phyloP scores from a whole-genome alignment of 2,797 vertebrate genomes.

The Carcharodon carcharias region DNA sequence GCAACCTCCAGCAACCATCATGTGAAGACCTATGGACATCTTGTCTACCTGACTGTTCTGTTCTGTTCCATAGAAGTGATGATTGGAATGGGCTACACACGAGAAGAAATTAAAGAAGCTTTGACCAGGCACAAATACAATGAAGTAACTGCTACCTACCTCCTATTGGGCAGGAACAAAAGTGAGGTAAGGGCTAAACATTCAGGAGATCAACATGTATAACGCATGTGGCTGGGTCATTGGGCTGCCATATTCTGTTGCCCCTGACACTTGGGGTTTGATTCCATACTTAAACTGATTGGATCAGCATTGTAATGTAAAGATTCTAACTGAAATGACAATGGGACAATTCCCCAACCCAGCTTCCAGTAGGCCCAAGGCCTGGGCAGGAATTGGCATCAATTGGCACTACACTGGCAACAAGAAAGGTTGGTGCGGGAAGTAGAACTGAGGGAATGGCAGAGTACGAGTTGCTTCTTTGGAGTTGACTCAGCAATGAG shows the following conservation, averaged over 20 bases:
- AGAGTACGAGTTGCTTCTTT: no score
- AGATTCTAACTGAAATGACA: background rate
- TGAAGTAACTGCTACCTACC: conserved; percentile 85
- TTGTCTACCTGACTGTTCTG: background rate
- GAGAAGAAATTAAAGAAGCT: conserved; percentile 80
- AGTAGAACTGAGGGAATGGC: no score
- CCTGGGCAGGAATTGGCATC: background rate
- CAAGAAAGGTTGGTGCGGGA: no score
- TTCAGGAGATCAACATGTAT: background rate
- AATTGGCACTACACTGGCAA: no score
- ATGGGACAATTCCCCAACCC: background rate
- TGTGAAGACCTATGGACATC: background rate
- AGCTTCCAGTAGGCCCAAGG: background rate
- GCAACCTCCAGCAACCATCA: background rate
- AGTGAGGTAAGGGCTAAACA: conserved; percentile 50
- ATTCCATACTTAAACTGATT: background rate
- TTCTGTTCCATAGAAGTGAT: conserved; percentile 68
- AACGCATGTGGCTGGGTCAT: background rate
- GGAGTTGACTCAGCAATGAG: no score
- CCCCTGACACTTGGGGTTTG: background rate
- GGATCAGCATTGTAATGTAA: background rate
- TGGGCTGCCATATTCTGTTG: background rate
- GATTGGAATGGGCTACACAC: conserved; percentile 86
- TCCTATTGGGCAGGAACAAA: conserved; percentile 72
- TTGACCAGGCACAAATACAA: conserved; percentile 80